Conservation (phyloP, 2,797 vertebrate genomes). For the Gastrophryne carolinensis region DNA sequence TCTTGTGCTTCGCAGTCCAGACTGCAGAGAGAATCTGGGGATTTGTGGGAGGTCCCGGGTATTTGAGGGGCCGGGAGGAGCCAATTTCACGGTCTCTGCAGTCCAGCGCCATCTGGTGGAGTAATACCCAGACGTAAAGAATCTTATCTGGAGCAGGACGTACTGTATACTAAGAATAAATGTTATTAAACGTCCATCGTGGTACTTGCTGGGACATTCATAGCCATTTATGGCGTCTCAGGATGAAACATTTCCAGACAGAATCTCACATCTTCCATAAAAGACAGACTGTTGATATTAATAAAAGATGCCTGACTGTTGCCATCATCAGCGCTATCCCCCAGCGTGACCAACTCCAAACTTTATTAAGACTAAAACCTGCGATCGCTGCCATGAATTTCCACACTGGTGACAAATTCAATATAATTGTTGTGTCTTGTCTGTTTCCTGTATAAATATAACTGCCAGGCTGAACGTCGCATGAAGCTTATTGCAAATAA, state of each 20-base stretch:
- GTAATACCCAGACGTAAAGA: too few relatives aligned
- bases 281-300: background rate
- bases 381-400: constrained; percentile 2
- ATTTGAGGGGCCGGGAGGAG: too few relatives aligned
- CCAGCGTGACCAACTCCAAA: background rate
- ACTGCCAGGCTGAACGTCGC: background rate
- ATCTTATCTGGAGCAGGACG: too few relatives aligned
- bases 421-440: constrained; percentile 22
- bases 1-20: too few relatives aligned
- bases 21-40: too few relatives aligned
- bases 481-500: background rate
- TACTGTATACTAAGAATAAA: too few relatives aligned
- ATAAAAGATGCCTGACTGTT: background rate
- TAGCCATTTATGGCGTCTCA: background rate
- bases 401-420: constrained; percentile 26
- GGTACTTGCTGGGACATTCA: background rate
- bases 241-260: background rate
- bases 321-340: background rate
- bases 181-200: too few relatives aligned
- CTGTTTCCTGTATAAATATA: constrained; percentile 17
- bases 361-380: background rate
- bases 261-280: background rate
- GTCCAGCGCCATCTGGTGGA: too few relatives aligned
- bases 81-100: too few relatives aligned
- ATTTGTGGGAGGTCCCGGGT: too few relatives aligned